A percentile compares a stretch with the other conserved stretches of the same genome.
Conservation (phyloP, 2,113 vertebrate species). For the Nematolebias whitei region DNA sequence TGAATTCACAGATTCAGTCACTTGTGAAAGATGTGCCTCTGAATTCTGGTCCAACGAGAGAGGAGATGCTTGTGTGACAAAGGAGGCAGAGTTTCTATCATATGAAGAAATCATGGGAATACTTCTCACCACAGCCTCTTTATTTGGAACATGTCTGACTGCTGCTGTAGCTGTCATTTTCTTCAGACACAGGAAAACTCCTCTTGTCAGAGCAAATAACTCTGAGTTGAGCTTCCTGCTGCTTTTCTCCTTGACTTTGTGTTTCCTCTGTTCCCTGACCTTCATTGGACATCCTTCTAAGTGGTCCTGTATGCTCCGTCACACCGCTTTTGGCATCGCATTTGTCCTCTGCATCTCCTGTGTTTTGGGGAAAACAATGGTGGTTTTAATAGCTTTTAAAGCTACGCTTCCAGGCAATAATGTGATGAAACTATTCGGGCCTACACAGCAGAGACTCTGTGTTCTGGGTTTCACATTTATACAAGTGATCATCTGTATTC, state of each 20-base stretch:
- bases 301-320: conserved; percentile 71
- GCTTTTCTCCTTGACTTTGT: background rate
- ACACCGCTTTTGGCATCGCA: conserved; percentile 68
- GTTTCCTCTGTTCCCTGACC: background rate
- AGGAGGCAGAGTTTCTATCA: conserved; percentile 68
- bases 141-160: too few species aligned
- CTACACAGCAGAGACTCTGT: background rate
- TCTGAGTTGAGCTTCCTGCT: conserved; percentile 2
- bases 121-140: conserved; percentile 60
- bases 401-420: conserved; percentile 51
- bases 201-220: conserved; percentile 1
- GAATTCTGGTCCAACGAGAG: conserved; percentile 74
- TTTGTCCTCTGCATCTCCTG: conserved; percentile 68
- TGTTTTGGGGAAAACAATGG: conserved; percentile 68
- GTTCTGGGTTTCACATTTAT: background rate
- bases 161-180: conserved; percentile 58
- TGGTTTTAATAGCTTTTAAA: conserved; percentile 69
- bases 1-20: conserved; percentile 66
- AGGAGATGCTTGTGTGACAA: conserved; percentile 66
- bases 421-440: background rate
- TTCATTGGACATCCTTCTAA: conserved; percentile 39
- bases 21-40: conserved; percentile 61
- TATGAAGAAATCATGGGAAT: conserved; percentile 72
- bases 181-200: conserved; percentile 56
- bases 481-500: background rate